Base-by-base conservation (phyloP, 1,140 invertebrate genomes). In the Drosophila burlai region DNA sequence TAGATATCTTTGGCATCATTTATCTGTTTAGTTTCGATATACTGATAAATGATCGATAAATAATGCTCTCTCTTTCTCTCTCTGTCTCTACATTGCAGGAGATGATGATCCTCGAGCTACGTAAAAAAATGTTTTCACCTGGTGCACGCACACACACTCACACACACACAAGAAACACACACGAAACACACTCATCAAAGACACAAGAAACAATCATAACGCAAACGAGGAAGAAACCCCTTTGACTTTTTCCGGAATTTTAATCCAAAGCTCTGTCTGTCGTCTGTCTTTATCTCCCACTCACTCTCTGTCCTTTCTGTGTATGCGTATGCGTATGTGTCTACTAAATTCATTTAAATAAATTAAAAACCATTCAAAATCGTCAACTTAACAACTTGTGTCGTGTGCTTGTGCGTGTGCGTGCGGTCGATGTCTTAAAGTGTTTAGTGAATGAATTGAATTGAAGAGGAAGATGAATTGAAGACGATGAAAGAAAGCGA, bases 71-170 rank as follows among this genome's bases (percentile, higher is more conserved):
- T 8, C 15, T 76, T 42, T 76, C 26, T 42, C 15, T 76, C 50
- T 76, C 31, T 42, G 46, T 47, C 4, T 16, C 24, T 24, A 24
- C 46, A 29, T 84, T 84, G 24, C 81, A 83, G 81, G 46, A 26
- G 57, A 59, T 18, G 38, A 24, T 34, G 31, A 62, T 66, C 54
- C 80, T 81, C 46, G 61, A 65, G 43, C 50, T 57, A 57, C 36
- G 34, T 40, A 57, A 40, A 40, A 57, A 55, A 57, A 55, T 38
- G 52, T 55, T 55, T 55, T 38, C 52, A 38, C 18, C 18, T 36
- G 52, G 34, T 55, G 52, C 34, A 55, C 52, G 52, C 52, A 38
- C 34, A 55, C 34, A 54, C 52, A 36, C 31, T 2, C 50, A 21
- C 52, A 36, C 11, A 21, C n/a, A 38, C 8, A 40, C 31, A 52